Evolutionary conservation across 2,888 invertebrate species (phyloP), one percentile per base, ranked within the genome.

Genomic region (Orthosia gothica): DNA sequence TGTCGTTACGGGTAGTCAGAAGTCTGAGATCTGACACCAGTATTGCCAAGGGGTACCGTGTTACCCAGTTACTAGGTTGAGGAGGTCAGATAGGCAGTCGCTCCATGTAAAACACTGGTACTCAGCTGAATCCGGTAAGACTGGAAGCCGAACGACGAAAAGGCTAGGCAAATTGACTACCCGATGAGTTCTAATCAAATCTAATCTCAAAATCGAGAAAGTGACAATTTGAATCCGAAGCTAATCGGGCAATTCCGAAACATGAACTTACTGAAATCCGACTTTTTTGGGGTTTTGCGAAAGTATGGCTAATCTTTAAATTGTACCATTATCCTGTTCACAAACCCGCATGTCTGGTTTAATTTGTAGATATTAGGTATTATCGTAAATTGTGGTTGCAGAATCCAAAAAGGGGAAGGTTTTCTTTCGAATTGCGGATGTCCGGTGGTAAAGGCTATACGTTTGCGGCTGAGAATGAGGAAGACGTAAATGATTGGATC

Each of bases 341-440:
- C n/a, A 52, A n/a, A 58, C 9, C n/a, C 47, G 9, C 23, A 47
- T 15, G 2, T 67, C 59, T 15, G 18, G 12, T 58, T 15, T 16
- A 20, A 49, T 32, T 75, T 32, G 40, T 18, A 18, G 16, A 16
- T 16, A 9, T 12, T 20, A 40, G 40, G 40, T 40, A 15, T 16
- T 40, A n/a, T n/a, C 13, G n/a, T 50, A 64, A 1, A 15, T 3
- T 50, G 20, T 70, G 58, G 23, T 89, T 87, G 15, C 90, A 98
- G 98, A 99, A 98, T 96, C 96, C 98, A 23, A 99, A 99, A 95
- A 97, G 98, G 74, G 99, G 99, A 4, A 97, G 98, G 88, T 98
- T 97, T 91, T 98, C 99, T 92, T 99, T 99, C 94, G 99, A 99
- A 93, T 94, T 99, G 59, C 97, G 98, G 80, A 99, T 99, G 98